Evolutionary conservation across 2,888 invertebrate genomes (phyloP).

Genomic region (Cyclophora punctaria): DNA sequence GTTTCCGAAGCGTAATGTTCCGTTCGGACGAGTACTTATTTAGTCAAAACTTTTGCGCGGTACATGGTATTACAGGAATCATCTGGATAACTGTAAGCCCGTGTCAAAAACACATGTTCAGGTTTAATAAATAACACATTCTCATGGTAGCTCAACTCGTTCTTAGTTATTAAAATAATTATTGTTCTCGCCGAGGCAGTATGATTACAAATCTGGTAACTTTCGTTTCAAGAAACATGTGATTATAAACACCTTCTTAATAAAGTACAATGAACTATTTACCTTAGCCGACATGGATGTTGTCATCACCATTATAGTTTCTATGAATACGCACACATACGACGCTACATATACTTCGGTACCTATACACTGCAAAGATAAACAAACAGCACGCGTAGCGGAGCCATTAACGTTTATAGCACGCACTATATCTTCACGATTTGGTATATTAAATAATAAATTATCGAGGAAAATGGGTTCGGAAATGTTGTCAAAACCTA

Average conservation of each 20-base stretch:
- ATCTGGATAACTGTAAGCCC: constrained; percentile 20
- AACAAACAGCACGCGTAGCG: no score
- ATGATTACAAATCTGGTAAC: constrained; percentile 4
- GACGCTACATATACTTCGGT: no score
- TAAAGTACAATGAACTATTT: constrained; percentile 36
- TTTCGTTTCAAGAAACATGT: constrained; percentile 12
- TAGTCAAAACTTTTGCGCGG: constrained; percentile 26
- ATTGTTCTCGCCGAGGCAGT: no score
- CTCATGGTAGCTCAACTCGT: no score
- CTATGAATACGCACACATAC: no score
- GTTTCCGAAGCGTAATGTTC: constrained; percentile 26
- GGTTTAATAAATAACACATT: neutral
- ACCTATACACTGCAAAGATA: no score
- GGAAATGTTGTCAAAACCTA: no score
- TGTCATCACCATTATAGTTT: no score
- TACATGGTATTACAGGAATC: constrained; percentile 26
- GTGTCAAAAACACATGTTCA: constrained; percentile 15
- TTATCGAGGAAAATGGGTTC: no score
- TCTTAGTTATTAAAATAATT: no score
- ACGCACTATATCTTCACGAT: constrained; percentile 1
- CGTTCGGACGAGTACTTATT: constrained; percentile 23
- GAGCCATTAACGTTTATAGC: neutral
- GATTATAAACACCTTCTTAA: constrained; percentile 21
- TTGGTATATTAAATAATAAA: no score
- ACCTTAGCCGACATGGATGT: constrained; percentile 16